Percentiles rank a stretch among this genome's conserved stretches.
Evolutionary conservation across 2,113 vertebrate genomes (phyloP).

Genomic region (Elaphurus davidianus): DNA sequence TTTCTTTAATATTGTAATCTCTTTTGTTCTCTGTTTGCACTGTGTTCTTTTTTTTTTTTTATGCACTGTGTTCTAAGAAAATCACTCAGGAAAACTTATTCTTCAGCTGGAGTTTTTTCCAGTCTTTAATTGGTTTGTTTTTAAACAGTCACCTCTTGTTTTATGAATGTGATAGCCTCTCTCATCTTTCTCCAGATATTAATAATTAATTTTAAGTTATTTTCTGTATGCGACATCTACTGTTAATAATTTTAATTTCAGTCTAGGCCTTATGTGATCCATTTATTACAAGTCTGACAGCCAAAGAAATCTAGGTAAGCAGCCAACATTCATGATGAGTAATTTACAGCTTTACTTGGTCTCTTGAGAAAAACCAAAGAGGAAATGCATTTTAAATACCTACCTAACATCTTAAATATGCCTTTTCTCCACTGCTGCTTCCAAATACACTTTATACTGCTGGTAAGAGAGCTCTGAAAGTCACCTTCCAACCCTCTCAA

Average conservation of each 20-base stretch:
- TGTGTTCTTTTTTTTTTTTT: not conserved
- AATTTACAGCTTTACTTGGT: slow-evolving; percentile 58
- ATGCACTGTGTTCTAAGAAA: slow-evolving; percentile 8
- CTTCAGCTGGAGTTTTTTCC: not conserved
- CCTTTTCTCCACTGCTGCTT: not conserved
- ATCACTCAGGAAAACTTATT: slow-evolving; percentile 43
- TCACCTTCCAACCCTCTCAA: not conserved
- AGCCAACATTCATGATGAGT: slow-evolving; percentile 52
- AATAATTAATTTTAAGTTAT: slow-evolving; percentile 42
- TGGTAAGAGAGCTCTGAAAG: slow-evolving; percentile 21
- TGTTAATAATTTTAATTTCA: slow-evolving; percentile 39
- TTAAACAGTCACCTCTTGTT: slow-evolving; percentile 22
- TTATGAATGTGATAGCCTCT: not conserved
- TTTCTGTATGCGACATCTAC: slow-evolving; percentile 29
- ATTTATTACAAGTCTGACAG: slow-evolving; percentile 54
- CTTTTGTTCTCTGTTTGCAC: slow-evolving; percentile 16
- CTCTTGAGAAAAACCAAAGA: slow-evolving; percentile 56
- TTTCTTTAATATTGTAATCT: not conserved
- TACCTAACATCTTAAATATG: slow-evolving; percentile 28
- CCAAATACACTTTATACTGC: not conserved
- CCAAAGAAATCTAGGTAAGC: slow-evolving; percentile 66
- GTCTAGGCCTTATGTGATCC: slow-evolving; percentile 29
- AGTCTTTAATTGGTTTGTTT: slow-evolving; percentile 18
- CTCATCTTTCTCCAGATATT: slow-evolving; percentile 34
- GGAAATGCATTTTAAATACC: slow-evolving; percentile 61